A percentile compares a stretch with the other conserved stretches of the same genome.
Evolutionary conservation across 53 echinoderm and acorn worm species (phyloP).

Genomic region (Paelopatides confundens): DNA sequence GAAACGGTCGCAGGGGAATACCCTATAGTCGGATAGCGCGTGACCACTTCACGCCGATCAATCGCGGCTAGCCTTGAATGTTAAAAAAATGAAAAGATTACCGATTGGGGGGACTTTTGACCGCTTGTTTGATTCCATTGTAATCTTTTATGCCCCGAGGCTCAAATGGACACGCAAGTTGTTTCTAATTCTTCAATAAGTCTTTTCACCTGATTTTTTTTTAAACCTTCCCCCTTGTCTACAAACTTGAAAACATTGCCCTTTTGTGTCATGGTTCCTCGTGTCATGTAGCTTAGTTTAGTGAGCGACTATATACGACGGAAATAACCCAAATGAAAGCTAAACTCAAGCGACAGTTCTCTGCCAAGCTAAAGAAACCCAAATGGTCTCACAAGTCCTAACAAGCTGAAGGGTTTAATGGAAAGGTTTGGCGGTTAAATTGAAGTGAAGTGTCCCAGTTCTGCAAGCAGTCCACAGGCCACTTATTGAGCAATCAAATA

Average conservation of each 20-base stretch:
- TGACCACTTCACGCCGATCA: neutral
- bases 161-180: conserved; percentile 15
- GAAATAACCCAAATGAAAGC: neutral
- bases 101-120: conserved; percentile 5
- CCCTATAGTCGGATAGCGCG: neutral
- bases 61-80: neutral
- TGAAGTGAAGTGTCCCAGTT: conserved; percentile 42
- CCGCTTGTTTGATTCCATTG: neutral
- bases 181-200: neutral
- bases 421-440: conserved; percentile 25
- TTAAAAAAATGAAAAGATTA: neutral
- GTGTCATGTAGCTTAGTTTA: conserved; percentile 8
- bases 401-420: neutral
- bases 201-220: neutral
- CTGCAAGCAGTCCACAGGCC: conserved; percentile 25
- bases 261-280: conserved; percentile 27
- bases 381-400: conserved; percentile 25
- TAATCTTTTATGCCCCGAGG: conserved; percentile 16
- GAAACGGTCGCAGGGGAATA: conserved; percentile 21
- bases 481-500: conserved; percentile 27
- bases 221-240: neutral
- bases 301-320: conserved; percentile 10
- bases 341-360: neutral
- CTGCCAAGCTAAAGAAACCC: neutral
- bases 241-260: conserved; percentile 31